These are phyloP conservation scores for Stigmatopora nigra DNA, from an alignment of 2,113 vertebrate genomes.

Conservation along the genomic window DNA sequence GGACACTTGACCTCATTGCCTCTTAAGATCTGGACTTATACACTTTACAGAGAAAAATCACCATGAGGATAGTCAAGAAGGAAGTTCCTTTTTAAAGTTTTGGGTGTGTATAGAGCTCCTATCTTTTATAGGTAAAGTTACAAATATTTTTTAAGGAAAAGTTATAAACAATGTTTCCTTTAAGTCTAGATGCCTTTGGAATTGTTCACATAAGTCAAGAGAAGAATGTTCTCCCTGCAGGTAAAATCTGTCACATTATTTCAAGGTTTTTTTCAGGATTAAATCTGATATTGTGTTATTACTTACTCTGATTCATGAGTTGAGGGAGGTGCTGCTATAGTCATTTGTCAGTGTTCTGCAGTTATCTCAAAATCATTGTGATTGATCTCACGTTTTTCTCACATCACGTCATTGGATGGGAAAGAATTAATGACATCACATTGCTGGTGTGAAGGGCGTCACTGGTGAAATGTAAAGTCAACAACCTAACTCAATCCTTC, in stretches of 20 bases:
- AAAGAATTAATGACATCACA: conserved; percentile 35
- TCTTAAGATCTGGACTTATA: background rate
- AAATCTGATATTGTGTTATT: conserved; percentile 9
- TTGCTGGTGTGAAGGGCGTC: conserved; percentile 34
- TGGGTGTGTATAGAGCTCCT: background rate
- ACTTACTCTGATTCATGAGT: conserved; percentile 9
- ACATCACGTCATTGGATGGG: conserved; percentile 5
- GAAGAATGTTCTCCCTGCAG: background rate
- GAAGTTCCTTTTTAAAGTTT: background rate
- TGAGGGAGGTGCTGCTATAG: background rate
- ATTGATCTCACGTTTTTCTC: conserved; percentile 5
- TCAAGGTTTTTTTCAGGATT: conserved; percentile 7
- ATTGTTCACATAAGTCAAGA: background rate
- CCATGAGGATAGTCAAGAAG: background rate
- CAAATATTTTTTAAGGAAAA: background rate
- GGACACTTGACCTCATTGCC: background rate
- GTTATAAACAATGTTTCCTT: background rate
- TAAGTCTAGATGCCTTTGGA: conserved; percentile 4
- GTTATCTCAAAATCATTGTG: conserved; percentile 8
- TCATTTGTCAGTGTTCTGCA: background rate
- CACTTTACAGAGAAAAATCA: background rate
- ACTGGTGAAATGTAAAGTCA: conserved; percentile 19
- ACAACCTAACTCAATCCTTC: conserved; percentile 14
- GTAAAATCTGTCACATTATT: background rate
- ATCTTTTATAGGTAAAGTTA: background rate